Evolutionary conservation across 2,113 vertebrate species (phyloP).

Genomic region (Saguinus imperator): DNA sequence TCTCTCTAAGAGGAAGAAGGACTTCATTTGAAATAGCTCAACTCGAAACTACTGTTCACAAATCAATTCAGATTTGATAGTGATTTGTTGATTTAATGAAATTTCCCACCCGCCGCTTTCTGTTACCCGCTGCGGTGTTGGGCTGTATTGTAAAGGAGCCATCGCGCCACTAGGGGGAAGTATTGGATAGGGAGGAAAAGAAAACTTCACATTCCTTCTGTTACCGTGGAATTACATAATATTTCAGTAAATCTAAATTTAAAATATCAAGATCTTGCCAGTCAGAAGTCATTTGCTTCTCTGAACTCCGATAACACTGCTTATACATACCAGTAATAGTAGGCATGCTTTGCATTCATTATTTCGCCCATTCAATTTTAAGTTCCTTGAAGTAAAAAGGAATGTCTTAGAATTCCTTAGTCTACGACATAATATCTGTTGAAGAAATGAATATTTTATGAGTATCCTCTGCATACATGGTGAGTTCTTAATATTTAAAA

Average conservation of each 20-base stretch:
- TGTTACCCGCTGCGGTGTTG: not conserved
- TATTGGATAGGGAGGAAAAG: constrained; percentile 10
- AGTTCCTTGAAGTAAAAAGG: not conserved
- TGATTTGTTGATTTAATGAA: not conserved
- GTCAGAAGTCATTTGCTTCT: not conserved
- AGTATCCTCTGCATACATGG: not conserved
- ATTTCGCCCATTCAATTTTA: not conserved
- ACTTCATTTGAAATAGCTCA: not conserved
- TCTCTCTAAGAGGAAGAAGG: not conserved
- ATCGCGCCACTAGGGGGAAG: constrained; percentile 29
- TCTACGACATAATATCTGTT: not conserved
- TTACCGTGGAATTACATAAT: not conserved
- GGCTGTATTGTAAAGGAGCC: not conserved
- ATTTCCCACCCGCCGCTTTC: not conserved
- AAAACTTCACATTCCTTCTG: not conserved
- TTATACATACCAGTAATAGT: not conserved
- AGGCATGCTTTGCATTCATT: not conserved
- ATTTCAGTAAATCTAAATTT: not conserved
- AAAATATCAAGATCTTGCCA: not conserved
- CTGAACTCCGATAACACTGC: not conserved
- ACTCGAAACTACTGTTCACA: not conserved
- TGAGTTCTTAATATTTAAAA: not conserved
- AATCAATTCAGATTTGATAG: not conserved
- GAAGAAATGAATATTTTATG: not conserved
- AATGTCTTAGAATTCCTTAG: not conserved